phyloP scores from a whole-genome alignment of 2,888 invertebrate genomes.

The Dilophus febrilis region DNA sequence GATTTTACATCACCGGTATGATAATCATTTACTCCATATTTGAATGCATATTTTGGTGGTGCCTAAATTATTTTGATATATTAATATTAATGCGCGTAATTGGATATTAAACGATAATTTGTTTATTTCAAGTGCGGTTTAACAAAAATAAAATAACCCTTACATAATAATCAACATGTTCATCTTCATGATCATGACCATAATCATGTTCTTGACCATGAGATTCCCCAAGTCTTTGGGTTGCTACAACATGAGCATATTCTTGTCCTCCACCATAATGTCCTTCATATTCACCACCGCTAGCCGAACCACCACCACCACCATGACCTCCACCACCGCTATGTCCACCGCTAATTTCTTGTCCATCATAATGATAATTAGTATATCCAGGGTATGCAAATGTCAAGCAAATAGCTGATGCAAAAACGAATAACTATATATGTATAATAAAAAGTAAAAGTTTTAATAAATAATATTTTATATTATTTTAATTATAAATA shows the following conservation, averaged over 20 bases:
- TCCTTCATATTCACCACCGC: slow-evolving; percentile 5
- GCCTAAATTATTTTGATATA: slow-evolving; percentile 29
- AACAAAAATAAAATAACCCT: slow-evolving; percentile 23
- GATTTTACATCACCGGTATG: slow-evolving; percentile 44
- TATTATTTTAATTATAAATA: too few relatives aligned
- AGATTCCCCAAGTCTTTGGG: slow-evolving; percentile 20
- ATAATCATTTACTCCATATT: slow-evolving; percentile 36
- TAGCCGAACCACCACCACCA: slow-evolving; percentile 15
- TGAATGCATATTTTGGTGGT: slow-evolving; percentile 40
- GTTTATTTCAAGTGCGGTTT: too few relatives aligned
- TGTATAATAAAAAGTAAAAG: too few relatives aligned
- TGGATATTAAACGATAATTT: not conserved
- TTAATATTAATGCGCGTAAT: not conserved
- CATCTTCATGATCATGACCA: slow-evolving; percentile 25
- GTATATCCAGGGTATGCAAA: slow-evolving; percentile 28
- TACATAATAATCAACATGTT: slow-evolving; percentile 47
- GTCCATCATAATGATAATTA: slow-evolving; percentile 17
- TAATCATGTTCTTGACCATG: slow-evolving; percentile 7
- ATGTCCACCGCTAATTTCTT: slow-evolving; percentile 8
- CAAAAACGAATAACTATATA: slow-evolving; percentile 26
- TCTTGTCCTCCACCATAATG: slow-evolving; percentile 13
- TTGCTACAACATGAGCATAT: slow-evolving; percentile 21
- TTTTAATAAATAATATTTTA: too few relatives aligned
- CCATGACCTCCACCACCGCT: slow-evolving; percentile 15
- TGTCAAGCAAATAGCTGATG: slow-evolving; percentile 25